These are phyloP conservation scores for Hoplostethus mediterraneus DNA, from an alignment of 2,797 vertebrate genomes.

Conservation along the genomic window DNA sequence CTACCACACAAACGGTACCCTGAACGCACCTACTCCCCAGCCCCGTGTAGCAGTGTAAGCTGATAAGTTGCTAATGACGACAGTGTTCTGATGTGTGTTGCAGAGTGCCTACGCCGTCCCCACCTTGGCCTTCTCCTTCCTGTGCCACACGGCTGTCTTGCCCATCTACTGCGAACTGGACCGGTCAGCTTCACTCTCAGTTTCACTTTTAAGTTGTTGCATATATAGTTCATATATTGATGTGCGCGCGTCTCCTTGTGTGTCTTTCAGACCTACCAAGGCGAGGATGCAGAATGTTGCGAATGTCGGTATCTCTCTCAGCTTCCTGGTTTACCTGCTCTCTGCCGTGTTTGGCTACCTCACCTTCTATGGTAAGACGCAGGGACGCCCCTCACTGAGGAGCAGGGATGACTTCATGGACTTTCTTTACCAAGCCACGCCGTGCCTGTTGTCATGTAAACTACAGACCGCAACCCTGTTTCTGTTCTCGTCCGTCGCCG, in stretches of 20 bases:
- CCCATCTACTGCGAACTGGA: constrained; percentile 96
- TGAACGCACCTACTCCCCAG: constrained; percentile 25
- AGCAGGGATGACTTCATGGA: background rate
- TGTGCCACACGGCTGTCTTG: constrained; percentile 96
- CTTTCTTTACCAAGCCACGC: background rate
- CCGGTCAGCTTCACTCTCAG: constrained; percentile 79
- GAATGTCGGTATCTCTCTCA: constrained; percentile 89
- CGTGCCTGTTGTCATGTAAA: background rate
- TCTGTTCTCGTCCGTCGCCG: constrained; percentile 21
- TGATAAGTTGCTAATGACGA: constrained; percentile 60
- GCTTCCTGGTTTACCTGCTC: constrained; percentile 90
- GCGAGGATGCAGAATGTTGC: constrained; percentile 92
- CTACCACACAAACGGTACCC: constrained; percentile 23
- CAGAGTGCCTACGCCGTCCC: constrained; percentile 95
- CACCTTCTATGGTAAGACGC: constrained; percentile 93
- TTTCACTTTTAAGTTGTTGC: background rate
- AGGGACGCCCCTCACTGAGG: constrained; percentile 6
- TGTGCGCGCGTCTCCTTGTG: background rate
- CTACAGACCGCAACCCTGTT: background rate
- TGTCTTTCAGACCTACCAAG: constrained; percentile 89
- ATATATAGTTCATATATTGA: background rate
- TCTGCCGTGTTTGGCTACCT: constrained; percentile 96
- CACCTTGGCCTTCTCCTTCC: constrained; percentile 97
- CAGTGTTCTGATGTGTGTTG: constrained; percentile 68
- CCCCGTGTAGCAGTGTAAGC: constrained; percentile 36